Base-by-base conservation (phyloP, 2,797 vertebrate genomes). In the Anabas testudineus region DNA sequence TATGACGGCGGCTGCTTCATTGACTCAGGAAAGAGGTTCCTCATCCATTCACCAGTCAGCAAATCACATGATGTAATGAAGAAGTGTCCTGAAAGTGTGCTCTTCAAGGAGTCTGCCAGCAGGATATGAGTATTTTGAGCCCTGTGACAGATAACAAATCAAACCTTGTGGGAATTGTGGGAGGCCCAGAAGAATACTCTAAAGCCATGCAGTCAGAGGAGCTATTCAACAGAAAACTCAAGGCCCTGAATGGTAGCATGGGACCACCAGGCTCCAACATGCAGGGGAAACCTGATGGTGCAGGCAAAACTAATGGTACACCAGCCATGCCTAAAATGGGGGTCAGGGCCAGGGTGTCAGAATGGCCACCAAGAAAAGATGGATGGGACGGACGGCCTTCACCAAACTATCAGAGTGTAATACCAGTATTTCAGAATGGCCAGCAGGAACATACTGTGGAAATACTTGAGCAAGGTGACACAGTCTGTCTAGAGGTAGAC, bases 311-410 rank as follows among this genome's bases (percentile, higher is more conserved):
- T 68, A 97, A 96, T 19, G 95, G 97, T 67, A 95, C 95, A 43
- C 96, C 96, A 34, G 95, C 95, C 46, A 91, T 99, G 94, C 97
- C 97, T 84, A 99, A 99, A 92, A 99, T 99, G 97, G 98, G 98
- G 0, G 96, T 99, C 78, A 93, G 97, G 79, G 97, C 97, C 49
- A 92, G 97, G 83, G 96, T 97, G 54, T 97, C 97, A 0, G 97
- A 99, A 47, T 99, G 97, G 97, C 97, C 96, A 16, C 96, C 96
- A 0, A 96, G 95, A 85, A 97, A 96, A 75, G 97, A 99, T 34
- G 86, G 90, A 10, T 97, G 97, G 96, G 97, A 97, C 48, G 94
- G 94, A 60, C 93, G 94, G 63, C 90, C 94, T 67, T 93, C 93
- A 19, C 76, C 92, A 0, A 93, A 94, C 88, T 98, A 96, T 0